Evolutionary conservation across 1,140 invertebrate species (phyloP), one percentile per base, ranked within the genome.

Genomic region (Zelostemma sp.): DNA sequence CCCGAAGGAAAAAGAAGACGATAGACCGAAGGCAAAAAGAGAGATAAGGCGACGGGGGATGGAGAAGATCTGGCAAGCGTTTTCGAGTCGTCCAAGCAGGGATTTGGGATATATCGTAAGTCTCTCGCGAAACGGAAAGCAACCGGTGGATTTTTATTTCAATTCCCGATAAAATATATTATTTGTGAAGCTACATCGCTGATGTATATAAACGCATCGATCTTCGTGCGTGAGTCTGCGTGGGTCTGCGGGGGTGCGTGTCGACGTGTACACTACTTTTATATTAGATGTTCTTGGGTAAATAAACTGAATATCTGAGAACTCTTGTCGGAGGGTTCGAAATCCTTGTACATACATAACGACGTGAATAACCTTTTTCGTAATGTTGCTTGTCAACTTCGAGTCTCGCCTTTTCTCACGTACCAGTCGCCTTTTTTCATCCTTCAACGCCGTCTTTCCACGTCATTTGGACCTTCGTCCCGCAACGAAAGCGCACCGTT

Each of bases 61-160:
- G 33, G 31, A 48, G 35, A 47, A 64, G 56, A 57, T 68, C 68
- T 76, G 73, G 73, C 59, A 73, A 62, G 51, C 55, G 18, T 50
- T 19, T 43, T 25, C 58, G 47, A 72, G 54, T 62, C 28, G 54
- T 43, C 45, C 49, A 49, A 63, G 41, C 57, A 28, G 53, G 60
- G 56, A 72, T 62, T 61, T 41, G 50, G 54, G 60, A 69, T 61
- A 58, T 46, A 46, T 46, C 43, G 43, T 16, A 43, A 43, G 40
- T 43, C 51, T 71, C 72, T 67, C 28, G 57, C 50, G 62, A 61
- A 74, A 75, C 46, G 70, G 48, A 72, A 60, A 74, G 79, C 79
- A 82, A 82, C 80, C 79, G 75, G 79, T 83, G 80, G 79, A 83
- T 81, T 83, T 81, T 78, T 80, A 80, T 83, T 80, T 83, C 73